Conservation (phyloP, 2,888 invertebrate species). For the Epirrhoe alternata region DNA sequence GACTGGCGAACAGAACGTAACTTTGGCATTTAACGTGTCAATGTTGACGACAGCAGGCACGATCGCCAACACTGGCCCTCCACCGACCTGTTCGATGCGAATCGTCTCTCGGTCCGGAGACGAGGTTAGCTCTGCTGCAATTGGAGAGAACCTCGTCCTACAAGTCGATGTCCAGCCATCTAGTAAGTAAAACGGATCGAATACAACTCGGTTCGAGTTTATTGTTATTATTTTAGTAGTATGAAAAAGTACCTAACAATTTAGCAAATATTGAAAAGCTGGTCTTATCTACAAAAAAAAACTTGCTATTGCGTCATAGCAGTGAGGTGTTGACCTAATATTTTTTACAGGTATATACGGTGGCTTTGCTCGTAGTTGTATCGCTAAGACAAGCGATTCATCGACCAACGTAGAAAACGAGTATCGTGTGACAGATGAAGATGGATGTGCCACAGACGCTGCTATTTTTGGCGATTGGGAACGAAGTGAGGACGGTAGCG, state of each 20-base stretch:
- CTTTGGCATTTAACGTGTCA: slow-evolving; percentile 96
- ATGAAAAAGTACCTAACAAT: no score
- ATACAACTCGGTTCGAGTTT: no score
- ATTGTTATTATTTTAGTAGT: no score
- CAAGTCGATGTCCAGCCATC: slow-evolving; percentile 94
- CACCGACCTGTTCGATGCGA: slow-evolving; percentile 96
- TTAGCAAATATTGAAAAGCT: neutral
- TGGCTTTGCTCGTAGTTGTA: slow-evolving; percentile 96
- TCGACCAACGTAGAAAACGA: slow-evolving; percentile 92
- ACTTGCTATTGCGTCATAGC: neutral
- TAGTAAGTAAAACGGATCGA: slow-evolving; percentile 66
- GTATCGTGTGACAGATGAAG: slow-evolving; percentile 96
- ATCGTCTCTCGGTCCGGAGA: slow-evolving; percentile 94
- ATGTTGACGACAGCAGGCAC: slow-evolving; percentile 98
- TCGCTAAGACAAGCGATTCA: slow-evolving; percentile 96
- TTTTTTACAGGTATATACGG: slow-evolving; percentile 91
- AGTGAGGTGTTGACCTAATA: neutral
- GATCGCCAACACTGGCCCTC: slow-evolving; percentile 97
- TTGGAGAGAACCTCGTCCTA: slow-evolving; percentile 94
- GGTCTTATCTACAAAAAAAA: neutral
- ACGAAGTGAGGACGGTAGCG: slow-evolving; percentile 93
- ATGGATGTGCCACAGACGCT: slow-evolving; percentile 96
- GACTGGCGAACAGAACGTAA: slow-evolving; percentile 96
- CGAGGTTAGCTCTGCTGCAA: slow-evolving; percentile 95
- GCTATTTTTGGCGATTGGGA: slow-evolving; percentile 97